Percentiles rank a stretch among this genome's conserved stretches.
Evolutionary conservation across 2,888 invertebrate species (phyloP).

Genomic region (Drosophila paramelanica): DNA sequence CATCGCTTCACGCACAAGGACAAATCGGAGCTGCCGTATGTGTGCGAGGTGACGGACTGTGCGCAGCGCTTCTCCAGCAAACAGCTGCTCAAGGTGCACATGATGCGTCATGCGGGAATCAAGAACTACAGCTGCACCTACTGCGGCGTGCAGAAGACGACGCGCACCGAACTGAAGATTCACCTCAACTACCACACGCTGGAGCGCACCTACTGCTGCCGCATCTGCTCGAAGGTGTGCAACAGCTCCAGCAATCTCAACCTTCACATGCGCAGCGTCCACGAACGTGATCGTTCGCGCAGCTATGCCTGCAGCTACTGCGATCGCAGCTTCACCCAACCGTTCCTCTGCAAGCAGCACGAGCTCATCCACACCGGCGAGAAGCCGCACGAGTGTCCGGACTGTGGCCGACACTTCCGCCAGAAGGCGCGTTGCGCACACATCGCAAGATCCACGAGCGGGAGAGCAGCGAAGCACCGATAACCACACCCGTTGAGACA

Average conservation of each 20-base stretch:
- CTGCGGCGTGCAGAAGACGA: constrained; percentile 82
- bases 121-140: constrained; percentile 82
- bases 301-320: constrained; percentile 78
- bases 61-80: constrained; percentile 71
- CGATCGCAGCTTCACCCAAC: constrained; percentile 77
- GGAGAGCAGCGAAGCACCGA: constrained; percentile 9
- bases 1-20: constrained; percentile 80
- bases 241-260: constrained; percentile 80
- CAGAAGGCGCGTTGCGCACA: constrained; percentile 79
- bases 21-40: constrained; percentile 72
- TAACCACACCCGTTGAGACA: neutral
- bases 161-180: constrained; percentile 79
- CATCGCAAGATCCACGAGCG: constrained; percentile 78
- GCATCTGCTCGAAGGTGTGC: constrained; percentile 77
- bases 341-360: constrained; percentile 81
- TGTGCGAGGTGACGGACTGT: constrained; percentile 73
- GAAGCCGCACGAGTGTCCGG: constrained; percentile 79
- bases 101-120: constrained; percentile 82
- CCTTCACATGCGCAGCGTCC: constrained; percentile 79
- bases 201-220: constrained; percentile 80
- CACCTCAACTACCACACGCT: constrained; percentile 83
- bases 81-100: constrained; percentile 80
- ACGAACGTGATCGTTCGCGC: constrained; percentile 76
- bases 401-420: constrained; percentile 77
- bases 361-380: constrained; percentile 84